phyloP scores from a whole-genome alignment of 2,888 invertebrate genomes.

The Pteria penguin region DNA sequence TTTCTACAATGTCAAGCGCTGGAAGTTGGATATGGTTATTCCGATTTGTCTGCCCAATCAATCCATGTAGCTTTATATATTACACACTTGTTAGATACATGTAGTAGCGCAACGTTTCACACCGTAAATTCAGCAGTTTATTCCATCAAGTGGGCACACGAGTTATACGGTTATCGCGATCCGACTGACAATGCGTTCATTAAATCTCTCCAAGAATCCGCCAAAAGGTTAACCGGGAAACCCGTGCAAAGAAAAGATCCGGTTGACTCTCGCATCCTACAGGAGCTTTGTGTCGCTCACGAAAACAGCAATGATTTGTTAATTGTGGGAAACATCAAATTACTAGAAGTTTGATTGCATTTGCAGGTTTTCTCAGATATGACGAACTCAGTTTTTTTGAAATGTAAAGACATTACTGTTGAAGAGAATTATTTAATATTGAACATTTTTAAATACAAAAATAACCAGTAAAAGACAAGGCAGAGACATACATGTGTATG shows the following conservation, averaged over 20 bases:
- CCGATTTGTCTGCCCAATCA: constrained; percentile 24
- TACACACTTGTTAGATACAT: constrained; percentile 33
- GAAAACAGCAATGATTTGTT: constrained; percentile 10
- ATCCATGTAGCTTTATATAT: constrained; percentile 36
- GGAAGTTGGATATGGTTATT: too few relatives aligned
- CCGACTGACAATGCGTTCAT: constrained; percentile 34
- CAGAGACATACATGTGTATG: too few relatives aligned
- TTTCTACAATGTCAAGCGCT: too few relatives aligned
- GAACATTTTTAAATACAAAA: constrained; percentile 3
- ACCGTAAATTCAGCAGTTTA: constrained; percentile 33
- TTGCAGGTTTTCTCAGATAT: too few relatives aligned
- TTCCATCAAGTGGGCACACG: constrained; percentile 39
- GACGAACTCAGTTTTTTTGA: neutral
- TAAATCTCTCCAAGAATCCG: constrained; percentile 19
- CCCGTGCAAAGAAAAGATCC: constrained; percentile 38
- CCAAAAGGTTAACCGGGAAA: constrained; percentile 33
- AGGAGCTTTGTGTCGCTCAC: constrained; percentile 20
- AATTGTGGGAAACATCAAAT: constrained; percentile 1
- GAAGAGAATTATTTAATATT: too few relatives aligned
- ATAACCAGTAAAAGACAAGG: too few relatives aligned
- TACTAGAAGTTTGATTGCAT: constrained; percentile 10
- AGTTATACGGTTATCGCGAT: constrained; percentile 15
- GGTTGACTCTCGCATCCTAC: constrained; percentile 25
- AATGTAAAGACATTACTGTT: neutral
- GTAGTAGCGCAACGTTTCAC: constrained; percentile 7